Conservation (phyloP, 1,140 invertebrate species). For the Drosophila subpulchrella region DNA sequence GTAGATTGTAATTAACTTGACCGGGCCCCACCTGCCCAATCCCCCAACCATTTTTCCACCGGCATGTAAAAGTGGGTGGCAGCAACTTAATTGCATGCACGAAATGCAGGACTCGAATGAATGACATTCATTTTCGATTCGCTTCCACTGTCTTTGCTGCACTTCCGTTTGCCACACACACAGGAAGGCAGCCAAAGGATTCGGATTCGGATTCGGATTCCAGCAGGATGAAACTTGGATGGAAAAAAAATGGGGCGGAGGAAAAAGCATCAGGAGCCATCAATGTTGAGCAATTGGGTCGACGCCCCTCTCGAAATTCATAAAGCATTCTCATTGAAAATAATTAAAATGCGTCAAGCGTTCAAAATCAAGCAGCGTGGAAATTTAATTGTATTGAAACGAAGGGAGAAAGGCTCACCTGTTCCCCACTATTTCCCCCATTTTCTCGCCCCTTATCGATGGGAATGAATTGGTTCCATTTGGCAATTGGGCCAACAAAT, state of each 20-base stretch:
- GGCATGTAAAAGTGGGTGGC: constrained; percentile 6
- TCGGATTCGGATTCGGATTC: constrained; percentile 24
- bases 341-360: constrained; percentile 80
- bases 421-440: constrained; percentile 9
- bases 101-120: constrained; percentile 58
- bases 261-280: constrained; percentile 7
- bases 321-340: constrained; percentile 78
- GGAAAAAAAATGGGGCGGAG: neutral
- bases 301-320: constrained; percentile 66
- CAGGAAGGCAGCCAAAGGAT: constrained; percentile 48
- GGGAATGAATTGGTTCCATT: constrained; percentile 48
- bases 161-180: constrained; percentile 65
- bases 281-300: constrained; percentile 52
- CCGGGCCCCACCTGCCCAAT: constrained; percentile 18
- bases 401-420: constrained; percentile 18
- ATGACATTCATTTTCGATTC: constrained; percentile 75
- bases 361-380: constrained; percentile 81
- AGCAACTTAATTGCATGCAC: constrained; percentile 72
- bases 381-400: constrained; percentile 80
- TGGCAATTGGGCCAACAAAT: constrained; percentile 53
- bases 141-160: constrained; percentile 52
- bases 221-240: constrained; percentile 38
- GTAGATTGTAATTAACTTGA: constrained; percentile 79
- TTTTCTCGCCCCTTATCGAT: constrained; percentile 5
- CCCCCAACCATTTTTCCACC: neutral